Evolutionary conservation across 2,888 invertebrate species (phyloP).

Genomic region (Drosophila kambysellisi): DNA sequence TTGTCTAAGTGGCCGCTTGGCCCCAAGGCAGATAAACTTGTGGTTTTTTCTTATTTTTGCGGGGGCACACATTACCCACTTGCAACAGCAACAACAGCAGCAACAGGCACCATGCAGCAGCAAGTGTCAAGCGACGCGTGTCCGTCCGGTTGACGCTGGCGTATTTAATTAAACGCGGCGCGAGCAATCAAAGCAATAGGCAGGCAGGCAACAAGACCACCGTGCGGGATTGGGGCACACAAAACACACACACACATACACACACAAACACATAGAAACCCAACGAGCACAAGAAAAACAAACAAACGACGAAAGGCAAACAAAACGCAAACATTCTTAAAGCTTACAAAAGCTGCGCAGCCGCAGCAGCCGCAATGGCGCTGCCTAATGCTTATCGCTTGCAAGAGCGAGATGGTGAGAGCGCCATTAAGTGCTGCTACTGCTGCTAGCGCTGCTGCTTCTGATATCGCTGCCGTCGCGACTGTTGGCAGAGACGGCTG

Average conservation of each 20-base stretch:
- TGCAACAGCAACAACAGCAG: constrained; percentile 5
- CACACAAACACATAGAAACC: background rate
- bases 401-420: constrained; percentile 17
- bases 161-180: constrained; percentile 65
- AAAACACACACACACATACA: constrained; percentile 1
- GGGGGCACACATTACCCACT: constrained; percentile 39
- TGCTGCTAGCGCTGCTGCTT: constrained; percentile 13
- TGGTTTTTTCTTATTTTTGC: constrained; percentile 16
- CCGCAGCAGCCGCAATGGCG: constrained; percentile 45
- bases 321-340: constrained; percentile 57
- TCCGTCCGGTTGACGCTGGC: constrained; percentile 30
- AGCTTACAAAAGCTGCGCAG: constrained; percentile 53
- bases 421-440: constrained; percentile 1
- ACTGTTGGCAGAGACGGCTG: constrained; percentile 20
- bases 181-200: constrained; percentile 66
- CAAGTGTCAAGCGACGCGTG: constrained; percentile 71
- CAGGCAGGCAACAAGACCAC: constrained; percentile 44
- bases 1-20: constrained; percentile 41
- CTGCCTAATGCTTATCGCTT: constrained; percentile 11
- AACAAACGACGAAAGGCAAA: constrained; percentile 39
- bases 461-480: constrained; percentile 22
- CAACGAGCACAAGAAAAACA: constrained; percentile 31
- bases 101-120: constrained; percentile 11
- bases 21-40: constrained; percentile 30
- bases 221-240: constrained; percentile 35